Conservation (phyloP, 2,888 invertebrate genomes). For the Hyalella azteca region DNA sequence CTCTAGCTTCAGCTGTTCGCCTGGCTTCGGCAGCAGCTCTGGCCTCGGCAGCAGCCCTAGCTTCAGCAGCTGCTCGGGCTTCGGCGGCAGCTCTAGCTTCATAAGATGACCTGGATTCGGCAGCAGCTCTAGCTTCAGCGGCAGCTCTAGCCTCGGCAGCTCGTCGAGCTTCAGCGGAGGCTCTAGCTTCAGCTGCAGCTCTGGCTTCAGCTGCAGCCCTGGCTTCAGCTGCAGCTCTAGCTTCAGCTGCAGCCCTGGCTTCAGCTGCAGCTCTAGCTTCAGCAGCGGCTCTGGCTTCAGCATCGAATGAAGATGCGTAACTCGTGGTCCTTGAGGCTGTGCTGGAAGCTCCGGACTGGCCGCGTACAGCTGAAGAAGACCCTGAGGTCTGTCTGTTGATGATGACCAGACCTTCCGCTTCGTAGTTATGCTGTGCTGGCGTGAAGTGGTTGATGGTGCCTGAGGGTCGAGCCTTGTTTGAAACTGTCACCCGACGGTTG, state of each 20-base stretch:
- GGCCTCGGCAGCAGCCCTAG: slow-evolving; percentile 33
- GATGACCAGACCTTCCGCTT: slow-evolving; percentile 47
- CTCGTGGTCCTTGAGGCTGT: not conserved
- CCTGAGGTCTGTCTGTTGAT: slow-evolving; percentile 41
- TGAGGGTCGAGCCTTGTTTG: slow-evolving; percentile 29
- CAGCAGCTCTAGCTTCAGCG: slow-evolving; percentile 8
- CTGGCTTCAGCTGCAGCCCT: slow-evolving; percentile 17
- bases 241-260: slow-evolving; percentile 24
- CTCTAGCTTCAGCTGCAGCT: slow-evolving; percentile 28
- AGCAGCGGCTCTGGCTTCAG: not conserved
- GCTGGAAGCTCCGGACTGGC: not conserved
- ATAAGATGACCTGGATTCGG: slow-evolving; percentile 23
- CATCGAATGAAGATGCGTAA: not conserved
- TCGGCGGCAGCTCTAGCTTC: slow-evolving; percentile 27
- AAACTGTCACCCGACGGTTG: not conserved
- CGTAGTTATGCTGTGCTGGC: slow-evolving; percentile 49
- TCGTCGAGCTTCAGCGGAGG: not conserved
- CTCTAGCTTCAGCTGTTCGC: slow-evolving; percentile 24
- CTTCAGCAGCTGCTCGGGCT: slow-evolving; percentile 24
- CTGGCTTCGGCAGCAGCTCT: slow-evolving; percentile 35
- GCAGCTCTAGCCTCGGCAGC: slow-evolving; percentile 6
- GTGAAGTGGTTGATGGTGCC: slow-evolving; percentile 47
- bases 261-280: slow-evolving; percentile 9
- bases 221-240: slow-evolving; percentile 16
- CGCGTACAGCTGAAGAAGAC: not conserved